Evolutionary conservation across 2,113 vertebrate species (phyloP), one percentile per base, ranked within the genome.

Genomic region (Vulpes ferrilata): DNA sequence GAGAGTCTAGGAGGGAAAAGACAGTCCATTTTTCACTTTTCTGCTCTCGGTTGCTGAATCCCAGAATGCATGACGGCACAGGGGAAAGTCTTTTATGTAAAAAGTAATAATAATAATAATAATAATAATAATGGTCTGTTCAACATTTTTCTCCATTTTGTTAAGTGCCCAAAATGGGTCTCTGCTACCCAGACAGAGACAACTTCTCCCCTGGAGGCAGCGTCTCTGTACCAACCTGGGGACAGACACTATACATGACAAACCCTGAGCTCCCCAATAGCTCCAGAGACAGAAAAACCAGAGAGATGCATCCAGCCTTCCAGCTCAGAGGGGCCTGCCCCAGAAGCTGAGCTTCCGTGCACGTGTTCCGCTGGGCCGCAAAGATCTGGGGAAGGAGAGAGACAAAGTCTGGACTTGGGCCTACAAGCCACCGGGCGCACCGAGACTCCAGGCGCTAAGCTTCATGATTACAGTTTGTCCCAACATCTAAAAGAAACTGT

Each of bases 21-120:
- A 85, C 7, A 93, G 69, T 48, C 92, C 69, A 53, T 93, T 95
- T 95, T 95, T 93, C 81, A 67, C 84, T 84, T 90, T 71, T 78
- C 76, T 64, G 51, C 59, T 86, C 95, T 94, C 38, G 43, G 82
- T 55, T 85, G 78, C 88, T 94, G 82, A 91, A 82, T 93, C 79
- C 73, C 85, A 53, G 57, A 95, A 95, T 60, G 59, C 7, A 62
- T 78, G 62, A 60, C 22, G 86, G 16, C 4, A 59, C 57, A 80
- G 92, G 9, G 22, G 22, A 60, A 19, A 15, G 8, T 69, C 48
- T 88, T 84, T 62, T 59, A 71, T 81, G 13, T 32, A 93, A 95
- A 95, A 97, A 97, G 43, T 43, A 43, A 43, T 43, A 43, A 89
- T 59, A 79, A 83, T 32, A 60, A 89, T 59, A 79, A 83, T 32